Evolutionary conservation across 2,888 invertebrate species (phyloP), one percentile per base, ranked within the genome.

Genomic region (Cheiracanthium punctorium): DNA sequence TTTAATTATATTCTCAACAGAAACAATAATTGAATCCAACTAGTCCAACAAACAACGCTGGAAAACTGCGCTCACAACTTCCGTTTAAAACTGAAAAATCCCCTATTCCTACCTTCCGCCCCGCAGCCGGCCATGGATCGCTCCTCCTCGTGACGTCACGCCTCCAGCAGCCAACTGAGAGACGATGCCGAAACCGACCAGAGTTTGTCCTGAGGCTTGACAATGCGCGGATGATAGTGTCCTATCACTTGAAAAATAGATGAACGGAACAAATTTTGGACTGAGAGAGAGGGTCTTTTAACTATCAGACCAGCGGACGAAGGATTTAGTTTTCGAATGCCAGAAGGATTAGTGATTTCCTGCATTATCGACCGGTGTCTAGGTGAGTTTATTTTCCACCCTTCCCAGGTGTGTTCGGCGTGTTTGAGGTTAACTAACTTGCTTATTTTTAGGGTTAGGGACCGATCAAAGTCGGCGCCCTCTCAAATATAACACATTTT

Each of bases 111-210:
- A 58, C 58, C 58, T 58, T 82, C 75, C 82, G 82, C 82, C 82
- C 76, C 72, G 71, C 82, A 65, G 76, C 71, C 14, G 20, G 33
- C 24, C 72, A 84, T 84, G 84, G 84, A 84, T 79, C 76, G 77
- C 67, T 79, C 84, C 84, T 52, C 52, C 65, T 41, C 28, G 73
- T 84, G 84, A 84, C 84, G 84, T 84, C 84, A 82, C 82, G 17
- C 32, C 12, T 12, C 64, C 65, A n/a, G 41, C 84, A 72, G 84
- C 79, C 79, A 84, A 84, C 67, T 37, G 64, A 82, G 71, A 73
- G 77, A 37, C 67, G 77, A 72, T 72, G 71, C 65, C 67, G 71
- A 77, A 48, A 64, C n/a, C 33, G 48, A 32, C 48, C 52, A 28
- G 80, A 72, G 80, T 80, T 43, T 71, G 79, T 79, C 70, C 70